A percentile compares a stretch with the other conserved stretches of the same genome.
Conservation (phyloP, 92 coral and sea anemone species). For the Palythoa grandiflora region DNA sequence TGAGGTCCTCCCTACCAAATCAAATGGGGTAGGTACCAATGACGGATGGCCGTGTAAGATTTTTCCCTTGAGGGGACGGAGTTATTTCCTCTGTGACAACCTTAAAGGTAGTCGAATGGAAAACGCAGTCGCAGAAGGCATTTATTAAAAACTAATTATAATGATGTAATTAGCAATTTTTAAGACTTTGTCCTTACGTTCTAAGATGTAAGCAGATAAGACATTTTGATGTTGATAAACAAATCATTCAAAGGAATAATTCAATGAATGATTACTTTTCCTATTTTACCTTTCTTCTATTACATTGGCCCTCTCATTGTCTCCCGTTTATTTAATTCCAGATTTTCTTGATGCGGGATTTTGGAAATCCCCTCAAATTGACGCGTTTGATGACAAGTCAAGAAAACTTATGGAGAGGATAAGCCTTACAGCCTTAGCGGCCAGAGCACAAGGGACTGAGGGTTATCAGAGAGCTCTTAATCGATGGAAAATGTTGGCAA, state of each 20-base stretch:
- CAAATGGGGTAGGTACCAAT: constrained; percentile 17
- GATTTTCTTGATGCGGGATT: constrained; percentile 14
- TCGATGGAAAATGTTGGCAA: constrained; percentile 41
- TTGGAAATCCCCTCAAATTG: constrained; percentile 27
- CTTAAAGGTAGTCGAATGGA: constrained; percentile 23
- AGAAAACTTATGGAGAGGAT: constrained; percentile 28
- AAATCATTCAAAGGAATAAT: constrained; percentile 18
- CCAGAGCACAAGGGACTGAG: constrained; percentile 47
- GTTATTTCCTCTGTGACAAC: constrained; percentile 7
- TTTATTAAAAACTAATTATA: constrained; percentile 22
- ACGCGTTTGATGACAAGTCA: neutral
- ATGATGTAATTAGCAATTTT: constrained; percentile 20
- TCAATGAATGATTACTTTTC: neutral
- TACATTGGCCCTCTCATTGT: constrained; percentile 18
- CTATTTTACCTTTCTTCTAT: neutral
- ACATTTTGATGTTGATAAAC: neutral
- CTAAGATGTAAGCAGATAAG: constrained; percentile 4
- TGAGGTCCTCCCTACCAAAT: constrained; percentile 16
- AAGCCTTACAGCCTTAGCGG: constrained; percentile 51
- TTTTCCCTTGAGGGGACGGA: constrained; percentile 16
- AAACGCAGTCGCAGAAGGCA: constrained; percentile 2
- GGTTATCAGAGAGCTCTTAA: constrained; percentile 52
- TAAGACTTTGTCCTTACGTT: neutral
- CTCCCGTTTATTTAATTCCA: constrained; percentile 23
- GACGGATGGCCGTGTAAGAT: constrained; percentile 15